Percentiles rank a stretch among this genome's conserved stretches.
phyloP scores from a whole-genome alignment of 2,888 invertebrate genomes.

The Dendrolimus houi region DNA sequence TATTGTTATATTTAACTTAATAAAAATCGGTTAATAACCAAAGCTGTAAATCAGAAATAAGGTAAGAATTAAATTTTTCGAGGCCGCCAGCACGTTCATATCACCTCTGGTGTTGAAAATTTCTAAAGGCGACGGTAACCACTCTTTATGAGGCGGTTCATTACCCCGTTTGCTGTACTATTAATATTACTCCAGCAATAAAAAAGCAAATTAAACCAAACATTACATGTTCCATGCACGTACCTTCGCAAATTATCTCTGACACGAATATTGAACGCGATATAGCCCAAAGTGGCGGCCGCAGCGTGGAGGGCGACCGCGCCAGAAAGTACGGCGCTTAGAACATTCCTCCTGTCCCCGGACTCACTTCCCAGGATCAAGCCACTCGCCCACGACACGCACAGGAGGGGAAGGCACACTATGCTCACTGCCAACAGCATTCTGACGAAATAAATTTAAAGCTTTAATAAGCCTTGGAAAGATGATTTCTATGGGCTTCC shows the following conservation, averaged over 20 bases:
- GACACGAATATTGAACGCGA: conserved; percentile 90
- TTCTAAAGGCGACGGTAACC: too few relatives aligned
- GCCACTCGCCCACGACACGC: conserved; percentile 86
- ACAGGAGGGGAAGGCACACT: conserved; percentile 88
- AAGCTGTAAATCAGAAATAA: too few relatives aligned
- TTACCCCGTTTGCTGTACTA: too few relatives aligned
- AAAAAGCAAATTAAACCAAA: too few relatives aligned
- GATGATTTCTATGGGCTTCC: too few relatives aligned
- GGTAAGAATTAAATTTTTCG: too few relatives aligned
- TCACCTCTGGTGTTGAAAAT: too few relatives aligned
- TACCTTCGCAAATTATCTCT: conserved; percentile 81
- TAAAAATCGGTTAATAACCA: too few relatives aligned
- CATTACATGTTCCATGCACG: background rate
- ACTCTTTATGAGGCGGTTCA: too few relatives aligned
- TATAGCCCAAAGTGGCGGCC: conserved; percentile 90
- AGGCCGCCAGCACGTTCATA: too few relatives aligned
- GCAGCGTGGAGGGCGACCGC: conserved; percentile 87
- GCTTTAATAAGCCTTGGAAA: background rate
- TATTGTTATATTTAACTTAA: too few relatives aligned
- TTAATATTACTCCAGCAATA: too few relatives aligned
- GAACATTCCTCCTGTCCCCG: conserved; percentile 78
- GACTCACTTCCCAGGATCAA: conserved; percentile 78
- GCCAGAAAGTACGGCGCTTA: conserved; percentile 86
- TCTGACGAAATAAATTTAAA: conserved; percentile 45
- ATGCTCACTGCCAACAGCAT: conserved; percentile 92